Percentiles rank a stretch among this genome's conserved stretches.
Evolutionary conservation across 2,797 vertebrate genomes (phyloP).

Genomic region (Platyrinchus mystaceus): DNA sequence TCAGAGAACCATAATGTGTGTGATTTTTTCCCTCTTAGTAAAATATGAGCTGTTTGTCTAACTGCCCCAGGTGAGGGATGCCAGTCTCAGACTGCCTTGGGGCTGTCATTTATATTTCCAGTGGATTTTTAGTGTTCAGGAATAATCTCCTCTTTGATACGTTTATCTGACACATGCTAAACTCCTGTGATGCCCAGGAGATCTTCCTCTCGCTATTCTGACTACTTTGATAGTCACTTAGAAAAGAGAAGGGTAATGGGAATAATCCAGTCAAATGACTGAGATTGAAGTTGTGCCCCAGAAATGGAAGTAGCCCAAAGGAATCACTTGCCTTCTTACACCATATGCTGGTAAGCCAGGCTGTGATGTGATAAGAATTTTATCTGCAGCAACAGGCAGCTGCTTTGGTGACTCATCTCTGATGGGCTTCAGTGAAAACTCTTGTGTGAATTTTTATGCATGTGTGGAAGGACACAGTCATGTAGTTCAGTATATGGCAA

Average conservation of each 20-base stretch:
- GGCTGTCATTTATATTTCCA: slow-evolving; percentile 34
- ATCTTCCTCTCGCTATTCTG: not conserved
- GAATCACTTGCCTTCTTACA: not conserved
- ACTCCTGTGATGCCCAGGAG: not conserved
- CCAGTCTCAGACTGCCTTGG: slow-evolving; percentile 26
- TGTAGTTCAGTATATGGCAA: not conserved
- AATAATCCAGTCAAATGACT: not conserved
- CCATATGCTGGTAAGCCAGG: not conserved
- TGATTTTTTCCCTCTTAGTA: slow-evolving; percentile 36
- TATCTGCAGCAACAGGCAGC: not conserved
- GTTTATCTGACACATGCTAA: slow-evolving; percentile 32
- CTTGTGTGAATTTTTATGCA: not conserved
- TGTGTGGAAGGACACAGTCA: fast-evolving
- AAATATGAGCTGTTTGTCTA: slow-evolving; percentile 56
- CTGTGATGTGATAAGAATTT: not conserved
- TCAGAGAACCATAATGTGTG: slow-evolving; percentile 22
- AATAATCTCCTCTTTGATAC: slow-evolving; percentile 38
- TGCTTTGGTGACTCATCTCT: not conserved
- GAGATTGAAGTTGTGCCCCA: not conserved
- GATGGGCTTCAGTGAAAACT: not conserved
- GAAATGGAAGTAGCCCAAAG: not conserved
- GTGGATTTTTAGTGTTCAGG: not conserved
- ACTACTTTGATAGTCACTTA: not conserved
- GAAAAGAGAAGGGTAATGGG: not conserved
- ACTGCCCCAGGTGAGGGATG: slow-evolving; percentile 27